Evolutionary conservation across 2,113 vertebrate species (phyloP), one percentile per base, ranked within the genome.

Genomic region (Scomber japonicus): DNA sequence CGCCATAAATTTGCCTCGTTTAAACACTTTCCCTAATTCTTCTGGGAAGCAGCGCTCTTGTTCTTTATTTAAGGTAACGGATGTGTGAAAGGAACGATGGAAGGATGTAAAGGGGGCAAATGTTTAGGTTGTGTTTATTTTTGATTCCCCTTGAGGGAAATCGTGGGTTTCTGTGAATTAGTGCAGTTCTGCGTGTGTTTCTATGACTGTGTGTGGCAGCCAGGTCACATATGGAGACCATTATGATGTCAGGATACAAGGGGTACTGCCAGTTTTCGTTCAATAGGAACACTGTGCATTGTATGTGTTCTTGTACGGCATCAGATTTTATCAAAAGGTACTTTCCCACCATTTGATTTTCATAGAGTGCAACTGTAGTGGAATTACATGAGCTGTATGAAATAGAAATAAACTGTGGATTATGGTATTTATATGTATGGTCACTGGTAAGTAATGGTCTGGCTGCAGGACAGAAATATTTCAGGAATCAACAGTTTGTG

Each of bases 171-270:
- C 56, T 77, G 81, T 69, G 73, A 78, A 61, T 76, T 5, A 31
- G 64, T 76, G 53, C 31, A 4, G 57, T 62, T 21, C 48, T 67
- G 64, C 85, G 51, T 80, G 53, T 31, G 50, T 73, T 24, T 8
- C 49, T 48, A 54, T 61, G 78, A 48, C 73, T 84, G 90, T 74
- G 87, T 91, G 85, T 81, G 85, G 87, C 50, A 79, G 64, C 59
- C 71, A 44, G 73, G 68, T 31, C 57, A 62, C 92, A 94, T 92
- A 81, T 94, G 91, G 91, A 90, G 53, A 68, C 81, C 63, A 91
- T 94, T 93, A 90, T 44, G 60, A 65, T 86, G 83, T 80, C 80
- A 4, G 49, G 78, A 88, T 78, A 75, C 72, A 2, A 24, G 62
- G 66, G 56, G 24, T 27, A 75, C 70, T 65, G 71, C 53, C 71